Evolutionary conservation across 2,888 invertebrate species (phyloP).

Genomic region (Brachycybe producta): DNA sequence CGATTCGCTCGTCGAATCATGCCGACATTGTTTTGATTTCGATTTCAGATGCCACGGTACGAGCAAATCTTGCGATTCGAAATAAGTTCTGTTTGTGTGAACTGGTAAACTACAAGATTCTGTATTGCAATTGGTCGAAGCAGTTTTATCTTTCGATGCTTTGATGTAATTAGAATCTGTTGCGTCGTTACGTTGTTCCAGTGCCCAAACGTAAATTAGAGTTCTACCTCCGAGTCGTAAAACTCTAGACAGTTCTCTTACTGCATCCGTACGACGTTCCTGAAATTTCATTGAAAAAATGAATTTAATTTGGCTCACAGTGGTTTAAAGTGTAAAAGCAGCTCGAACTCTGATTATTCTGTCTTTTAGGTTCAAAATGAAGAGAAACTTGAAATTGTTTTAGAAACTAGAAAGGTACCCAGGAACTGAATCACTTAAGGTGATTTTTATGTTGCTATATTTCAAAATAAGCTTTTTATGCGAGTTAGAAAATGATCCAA

Average conservation of each 20-base stretch:
- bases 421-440: too few relatives aligned
- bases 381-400: too few relatives aligned
- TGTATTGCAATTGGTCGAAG: too few relatives aligned
- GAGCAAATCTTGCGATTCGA: conserved; percentile 74
- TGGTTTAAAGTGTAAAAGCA: too few relatives aligned
- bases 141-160: conserved; percentile 40
- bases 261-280: conserved; percentile 57
- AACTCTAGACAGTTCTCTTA: conserved; percentile 61
- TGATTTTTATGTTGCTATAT: too few relatives aligned
- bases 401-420: too few relatives aligned
- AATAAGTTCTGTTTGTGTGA: conserved; percentile 81
- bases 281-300: too few relatives aligned
- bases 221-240: conserved; percentile 59
- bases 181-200: conserved; percentile 59
- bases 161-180: conserved; percentile 56
- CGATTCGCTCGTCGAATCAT: conserved; percentile 30
- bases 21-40: conserved; percentile 27
- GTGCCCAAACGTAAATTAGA: conserved; percentile 93
- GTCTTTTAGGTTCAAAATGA: too few relatives aligned
- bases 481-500: too few relatives aligned
- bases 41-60: conserved; percentile 84
- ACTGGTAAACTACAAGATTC: conserved; percentile 52
- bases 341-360: too few relatives aligned
- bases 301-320: too few relatives aligned
- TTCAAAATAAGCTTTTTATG: too few relatives aligned